phyloP scores from a whole-genome alignment of 2,113 vertebrate species.

The Rhinogobius similis region DNA sequence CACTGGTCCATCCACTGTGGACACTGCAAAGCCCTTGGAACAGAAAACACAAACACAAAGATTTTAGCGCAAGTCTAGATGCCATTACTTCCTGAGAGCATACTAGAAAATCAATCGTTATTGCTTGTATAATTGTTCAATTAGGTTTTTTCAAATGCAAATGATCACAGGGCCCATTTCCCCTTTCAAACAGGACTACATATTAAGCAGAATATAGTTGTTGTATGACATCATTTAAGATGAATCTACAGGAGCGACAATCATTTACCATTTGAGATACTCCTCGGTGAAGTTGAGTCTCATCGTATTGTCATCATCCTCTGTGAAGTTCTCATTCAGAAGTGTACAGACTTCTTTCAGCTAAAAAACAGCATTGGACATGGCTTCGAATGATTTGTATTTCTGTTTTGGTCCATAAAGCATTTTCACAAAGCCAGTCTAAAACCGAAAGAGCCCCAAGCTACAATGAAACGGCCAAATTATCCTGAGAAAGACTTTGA shows the following conservation, averaged over 20 bases:
- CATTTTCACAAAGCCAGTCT: neutral
- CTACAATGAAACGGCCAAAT: neutral
- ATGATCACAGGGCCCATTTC: neutral
- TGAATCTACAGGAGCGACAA: neutral
- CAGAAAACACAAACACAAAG: conserved; percentile 18
- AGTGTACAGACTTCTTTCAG: conserved; percentile 88
- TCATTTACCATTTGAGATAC: conserved; percentile 91
- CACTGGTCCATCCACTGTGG: conserved; percentile 91
- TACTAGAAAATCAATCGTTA: neutral
- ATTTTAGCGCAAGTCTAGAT: conserved; percentile 9
- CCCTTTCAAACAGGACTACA: neutral
- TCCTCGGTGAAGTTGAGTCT: conserved; percentile 87
- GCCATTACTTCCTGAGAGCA: neutral
- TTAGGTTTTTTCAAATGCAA: neutral
- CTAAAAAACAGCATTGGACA: conserved; percentile 64
- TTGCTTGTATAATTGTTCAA: neutral
- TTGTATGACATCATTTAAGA: neutral
- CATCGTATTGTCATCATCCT: conserved; percentile 96
- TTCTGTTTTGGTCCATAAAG: neutral
- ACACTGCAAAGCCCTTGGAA: conserved; percentile 87
- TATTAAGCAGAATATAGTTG: neutral
- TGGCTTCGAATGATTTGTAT: neutral
- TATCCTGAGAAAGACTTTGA: neutral
- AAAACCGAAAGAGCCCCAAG: conserved; percentile 6
- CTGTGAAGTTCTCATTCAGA: conserved; percentile 92